A percentile compares a stretch with the other conserved stretches of the same genome.
Evolutionary conservation across 2,797 vertebrate genomes (phyloP).

Genomic region (Megaceryle alcyon): DNA sequence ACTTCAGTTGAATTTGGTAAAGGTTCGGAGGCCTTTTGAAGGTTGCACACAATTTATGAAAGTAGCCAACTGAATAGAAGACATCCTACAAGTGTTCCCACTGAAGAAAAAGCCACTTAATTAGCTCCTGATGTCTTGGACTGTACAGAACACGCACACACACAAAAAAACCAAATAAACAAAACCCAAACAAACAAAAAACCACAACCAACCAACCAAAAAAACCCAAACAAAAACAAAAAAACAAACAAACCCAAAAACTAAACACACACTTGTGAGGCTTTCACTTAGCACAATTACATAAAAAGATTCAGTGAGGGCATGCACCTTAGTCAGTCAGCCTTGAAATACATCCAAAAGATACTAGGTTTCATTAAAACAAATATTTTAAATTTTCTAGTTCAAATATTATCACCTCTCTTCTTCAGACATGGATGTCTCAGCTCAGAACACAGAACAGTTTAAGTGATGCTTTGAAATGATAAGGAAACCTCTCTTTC

Average conservation of each 20-base stretch:
- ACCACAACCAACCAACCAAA: no score
- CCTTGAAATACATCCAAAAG: constrained; percentile 7
- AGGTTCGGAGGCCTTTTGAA: neutral
- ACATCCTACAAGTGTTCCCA: neutral
- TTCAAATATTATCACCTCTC: neutral
- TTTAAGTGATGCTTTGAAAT: neutral
- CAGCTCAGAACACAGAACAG: neutral
- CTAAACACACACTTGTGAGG: neutral
- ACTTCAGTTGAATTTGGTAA: neutral
- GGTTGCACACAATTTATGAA: neutral
- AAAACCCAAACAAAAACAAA: no score
- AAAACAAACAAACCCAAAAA: no score
- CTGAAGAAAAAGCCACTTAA: neutral
- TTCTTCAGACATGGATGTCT: neutral
- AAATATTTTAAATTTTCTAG: neutral
- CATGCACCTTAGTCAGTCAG: neutral
- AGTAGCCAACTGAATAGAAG: neutral
- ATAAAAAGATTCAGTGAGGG: neutral
- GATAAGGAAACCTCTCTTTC: neutral
- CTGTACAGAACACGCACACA: neutral
- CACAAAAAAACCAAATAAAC: rapidly evolving
- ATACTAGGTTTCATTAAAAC: neutral
- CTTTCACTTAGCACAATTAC: neutral
- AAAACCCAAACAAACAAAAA: no score
- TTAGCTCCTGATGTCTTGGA: neutral